Conservation (phyloP, 2,888 invertebrate genomes). For the Drosophila cracens region DNA sequence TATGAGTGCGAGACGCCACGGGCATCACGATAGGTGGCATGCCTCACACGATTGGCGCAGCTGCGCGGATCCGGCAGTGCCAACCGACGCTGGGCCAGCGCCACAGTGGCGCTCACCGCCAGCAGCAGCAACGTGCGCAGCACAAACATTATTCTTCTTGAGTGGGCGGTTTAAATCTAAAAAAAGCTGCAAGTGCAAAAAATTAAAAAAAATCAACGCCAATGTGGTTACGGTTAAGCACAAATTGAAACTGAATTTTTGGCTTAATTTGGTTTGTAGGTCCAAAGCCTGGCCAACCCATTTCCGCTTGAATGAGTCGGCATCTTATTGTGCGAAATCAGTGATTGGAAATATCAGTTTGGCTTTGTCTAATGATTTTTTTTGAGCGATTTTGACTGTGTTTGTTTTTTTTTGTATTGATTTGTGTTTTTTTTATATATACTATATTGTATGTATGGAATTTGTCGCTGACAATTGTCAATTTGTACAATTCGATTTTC, state of each 20-base stretch:
- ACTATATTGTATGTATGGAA: conserved; percentile 47
- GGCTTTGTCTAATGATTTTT: conserved; percentile 39
- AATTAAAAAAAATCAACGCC: not conserved
- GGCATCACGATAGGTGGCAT: conserved; percentile 94
- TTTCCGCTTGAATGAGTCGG: conserved; percentile 69
- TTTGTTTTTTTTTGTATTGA: conserved; percentile 12
- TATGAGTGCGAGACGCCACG: conserved; percentile 95
- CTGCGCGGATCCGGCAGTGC: conserved; percentile 95
- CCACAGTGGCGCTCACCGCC: conserved; percentile 88
- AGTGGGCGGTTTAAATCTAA: conserved; percentile 12
- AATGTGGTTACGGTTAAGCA: conserved; percentile 17
- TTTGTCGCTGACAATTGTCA: conserved; percentile 61
- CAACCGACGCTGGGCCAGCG: conserved; percentile 92
- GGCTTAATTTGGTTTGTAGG: conserved; percentile 7
- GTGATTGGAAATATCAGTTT: conserved; percentile 71
- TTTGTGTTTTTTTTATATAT: conserved; percentile 15
- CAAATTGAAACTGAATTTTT: conserved; percentile 32
- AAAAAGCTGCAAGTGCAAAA: conserved; percentile 30
- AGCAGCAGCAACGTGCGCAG: conserved; percentile 86
- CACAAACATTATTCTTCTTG: conserved; percentile 71
- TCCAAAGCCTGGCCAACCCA: conserved; percentile 49
- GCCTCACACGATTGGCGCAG: conserved; percentile 94
- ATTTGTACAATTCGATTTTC: conserved; percentile 52
- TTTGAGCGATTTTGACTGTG: conserved; percentile 74
- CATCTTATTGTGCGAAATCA: conserved; percentile 66